Conservation (phyloP, 2,888 invertebrate species). For the Agonum fuliginosum region DNA sequence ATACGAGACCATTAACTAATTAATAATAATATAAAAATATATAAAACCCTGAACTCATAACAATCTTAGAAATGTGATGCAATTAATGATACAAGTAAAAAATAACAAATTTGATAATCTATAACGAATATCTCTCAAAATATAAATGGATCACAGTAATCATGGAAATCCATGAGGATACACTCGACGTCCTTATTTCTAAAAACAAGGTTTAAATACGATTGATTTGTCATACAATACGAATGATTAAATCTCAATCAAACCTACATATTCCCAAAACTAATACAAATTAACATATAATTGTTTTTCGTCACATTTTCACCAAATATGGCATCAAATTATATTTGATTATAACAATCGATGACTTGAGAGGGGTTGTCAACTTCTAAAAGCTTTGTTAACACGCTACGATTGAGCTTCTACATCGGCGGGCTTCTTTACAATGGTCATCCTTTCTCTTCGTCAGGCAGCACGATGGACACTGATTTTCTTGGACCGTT, state of each 20-base stretch:
- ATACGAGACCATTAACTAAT: not conserved
- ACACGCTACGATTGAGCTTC: constrained; percentile 57
- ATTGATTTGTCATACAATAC: constrained; percentile 58
- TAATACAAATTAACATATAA: constrained; percentile 45
- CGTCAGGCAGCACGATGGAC: constrained; percentile 77
- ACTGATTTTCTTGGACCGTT: constrained; percentile 74
- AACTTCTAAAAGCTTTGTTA: constrained; percentile 58
- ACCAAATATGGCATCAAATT: constrained; percentile 54
- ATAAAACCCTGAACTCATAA: constrained; percentile 2
- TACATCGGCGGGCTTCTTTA: constrained; percentile 42
- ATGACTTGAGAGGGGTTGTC: constrained; percentile 58
- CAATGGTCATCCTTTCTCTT: constrained; percentile 74
- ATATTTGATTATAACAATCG: constrained; percentile 54
- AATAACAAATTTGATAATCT: constrained; percentile 50
- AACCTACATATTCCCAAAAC: constrained; percentile 28
- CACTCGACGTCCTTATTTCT: constrained; percentile 54
- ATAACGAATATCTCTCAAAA: constrained; percentile 56
- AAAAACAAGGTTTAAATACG: constrained; percentile 53
- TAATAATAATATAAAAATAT: constrained; percentile 1
- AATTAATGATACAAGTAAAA: constrained; percentile 15
- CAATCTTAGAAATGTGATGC: constrained; percentile 6
- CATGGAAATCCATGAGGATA: constrained; percentile 56
- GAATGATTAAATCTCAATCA: constrained; percentile 52
- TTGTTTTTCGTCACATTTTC: constrained; percentile 46
- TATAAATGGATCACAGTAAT: constrained; percentile 57